Conservation (phyloP, 2,113 vertebrate genomes). For the Indri indri region DNA sequence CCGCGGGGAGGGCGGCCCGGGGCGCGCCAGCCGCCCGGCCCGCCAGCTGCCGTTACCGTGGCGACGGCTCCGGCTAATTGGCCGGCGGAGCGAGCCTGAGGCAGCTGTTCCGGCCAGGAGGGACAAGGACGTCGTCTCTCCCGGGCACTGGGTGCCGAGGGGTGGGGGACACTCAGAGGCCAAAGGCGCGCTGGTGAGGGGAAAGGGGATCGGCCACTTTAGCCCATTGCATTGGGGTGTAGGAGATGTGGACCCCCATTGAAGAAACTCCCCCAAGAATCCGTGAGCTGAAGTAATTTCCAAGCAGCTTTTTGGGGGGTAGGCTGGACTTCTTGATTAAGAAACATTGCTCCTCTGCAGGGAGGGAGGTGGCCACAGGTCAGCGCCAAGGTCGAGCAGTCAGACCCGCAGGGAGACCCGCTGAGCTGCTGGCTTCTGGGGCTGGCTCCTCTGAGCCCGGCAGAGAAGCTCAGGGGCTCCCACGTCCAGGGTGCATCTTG, state of each 20-base stretch:
- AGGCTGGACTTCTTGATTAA: not conserved
- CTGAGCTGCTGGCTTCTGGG: not conserved
- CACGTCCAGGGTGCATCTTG: not conserved
- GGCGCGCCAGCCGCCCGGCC: constrained; percentile 60
- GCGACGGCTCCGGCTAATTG: constrained; percentile 76
- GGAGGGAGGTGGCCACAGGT: not conserved
- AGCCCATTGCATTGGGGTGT: not conserved
- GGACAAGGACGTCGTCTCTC: constrained; percentile 79
- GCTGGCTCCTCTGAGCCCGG: not conserved
- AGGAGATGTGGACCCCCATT: not conserved
- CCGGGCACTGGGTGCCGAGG: constrained; percentile 23
- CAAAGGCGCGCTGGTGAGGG: not conserved
- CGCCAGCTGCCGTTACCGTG: constrained; percentile 79
- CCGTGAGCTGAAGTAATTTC: not conserved
- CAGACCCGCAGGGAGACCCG: not conserved
- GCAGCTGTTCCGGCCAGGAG: constrained; percentile 73
- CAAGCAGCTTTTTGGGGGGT: not conserved
- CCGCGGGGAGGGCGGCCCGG: constrained; percentile 41
- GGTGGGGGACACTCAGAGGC: not conserved
- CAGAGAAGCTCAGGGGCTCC: not conserved
- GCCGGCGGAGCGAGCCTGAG: constrained; percentile 55
- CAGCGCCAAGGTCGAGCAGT: constrained; percentile 71
- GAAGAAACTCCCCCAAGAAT: not conserved
- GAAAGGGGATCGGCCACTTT: not conserved
- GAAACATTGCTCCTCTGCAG: not conserved